These are phyloP conservation scores for Dermatemys mawii DNA, from an alignment of 2,113 vertebrate genomes.

Conservation along the genomic window DNA sequence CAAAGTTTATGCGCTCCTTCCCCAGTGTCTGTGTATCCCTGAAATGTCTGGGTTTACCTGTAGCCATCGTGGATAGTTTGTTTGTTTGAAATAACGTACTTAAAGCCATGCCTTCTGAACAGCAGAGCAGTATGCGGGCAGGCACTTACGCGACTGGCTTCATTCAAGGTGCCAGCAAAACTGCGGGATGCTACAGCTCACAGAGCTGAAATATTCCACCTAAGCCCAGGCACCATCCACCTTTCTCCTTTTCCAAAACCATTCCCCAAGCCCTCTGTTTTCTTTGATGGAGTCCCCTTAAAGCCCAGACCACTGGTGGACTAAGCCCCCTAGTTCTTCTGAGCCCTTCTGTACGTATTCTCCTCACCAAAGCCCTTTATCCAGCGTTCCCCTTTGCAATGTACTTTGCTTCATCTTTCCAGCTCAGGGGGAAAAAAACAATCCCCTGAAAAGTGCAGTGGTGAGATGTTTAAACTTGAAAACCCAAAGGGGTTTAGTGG, in stretches of 20 bases:
- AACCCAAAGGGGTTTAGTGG: neutral
- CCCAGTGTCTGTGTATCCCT: neutral
- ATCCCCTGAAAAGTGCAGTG: neutral
- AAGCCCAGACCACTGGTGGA: neutral
- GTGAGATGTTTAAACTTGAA: neutral
- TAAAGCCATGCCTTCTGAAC: accelerated
- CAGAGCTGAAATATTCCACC: neutral
- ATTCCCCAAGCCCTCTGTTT: neutral
- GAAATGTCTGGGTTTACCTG: neutral
- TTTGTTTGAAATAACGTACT: neutral
- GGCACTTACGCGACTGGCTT: neutral
- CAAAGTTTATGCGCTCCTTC: neutral
- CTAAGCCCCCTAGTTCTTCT: neutral
- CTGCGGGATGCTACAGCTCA: neutral
- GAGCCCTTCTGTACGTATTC: neutral
- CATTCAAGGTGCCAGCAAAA: neutral
- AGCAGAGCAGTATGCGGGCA: accelerated
- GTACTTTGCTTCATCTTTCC: neutral
- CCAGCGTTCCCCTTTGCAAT: neutral
- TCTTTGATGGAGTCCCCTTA: neutral
- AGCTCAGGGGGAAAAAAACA: neutral
- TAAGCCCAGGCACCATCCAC: neutral
- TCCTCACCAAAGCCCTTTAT: neutral
- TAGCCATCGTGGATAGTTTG: neutral
- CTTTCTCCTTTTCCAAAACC: neutral